Evolutionary conservation across 2,113 vertebrate genomes (phyloP).

Genomic region (Dipodomys stephensi): DNA sequence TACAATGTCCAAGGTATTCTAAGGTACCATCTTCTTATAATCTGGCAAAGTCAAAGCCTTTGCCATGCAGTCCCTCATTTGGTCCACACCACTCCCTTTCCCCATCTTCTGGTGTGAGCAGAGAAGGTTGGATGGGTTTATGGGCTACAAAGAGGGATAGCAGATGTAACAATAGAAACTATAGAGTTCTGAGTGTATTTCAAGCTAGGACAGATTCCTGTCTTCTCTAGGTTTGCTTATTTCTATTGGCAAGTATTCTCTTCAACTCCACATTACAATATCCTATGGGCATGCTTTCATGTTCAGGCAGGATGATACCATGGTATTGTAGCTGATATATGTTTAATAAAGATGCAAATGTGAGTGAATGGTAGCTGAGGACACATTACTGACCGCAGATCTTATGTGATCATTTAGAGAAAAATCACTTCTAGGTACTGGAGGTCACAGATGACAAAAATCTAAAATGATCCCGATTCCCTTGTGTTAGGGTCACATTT

Average conservation of each 20-base stretch:
- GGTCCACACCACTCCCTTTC: background rate
- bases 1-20: background rate
- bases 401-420: slow-evolving; percentile 21
- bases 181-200: background rate
- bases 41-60: background rate
- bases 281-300: background rate
- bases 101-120: background rate
- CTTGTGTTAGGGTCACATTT: background rate
- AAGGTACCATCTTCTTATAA: background rate
- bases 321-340: background rate
- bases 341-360: slow-evolving; percentile 40
- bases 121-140: background rate
- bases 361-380: background rate
- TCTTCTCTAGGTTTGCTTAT: background rate
- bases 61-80: background rate
- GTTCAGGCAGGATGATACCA: background rate
- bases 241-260: background rate
- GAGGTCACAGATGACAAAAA: slow-evolving; percentile 5
- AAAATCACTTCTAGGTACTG: background rate
- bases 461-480: slow-evolving; percentile 15
- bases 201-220: background rate
- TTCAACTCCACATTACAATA: background rate
- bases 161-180: background rate
- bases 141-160: background rate
- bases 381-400: background rate